Evolutionary conservation across 1,140 invertebrate genomes (phyloP), one percentile per base, ranked within the genome.

Genomic region (Apis dorsata): DNA sequence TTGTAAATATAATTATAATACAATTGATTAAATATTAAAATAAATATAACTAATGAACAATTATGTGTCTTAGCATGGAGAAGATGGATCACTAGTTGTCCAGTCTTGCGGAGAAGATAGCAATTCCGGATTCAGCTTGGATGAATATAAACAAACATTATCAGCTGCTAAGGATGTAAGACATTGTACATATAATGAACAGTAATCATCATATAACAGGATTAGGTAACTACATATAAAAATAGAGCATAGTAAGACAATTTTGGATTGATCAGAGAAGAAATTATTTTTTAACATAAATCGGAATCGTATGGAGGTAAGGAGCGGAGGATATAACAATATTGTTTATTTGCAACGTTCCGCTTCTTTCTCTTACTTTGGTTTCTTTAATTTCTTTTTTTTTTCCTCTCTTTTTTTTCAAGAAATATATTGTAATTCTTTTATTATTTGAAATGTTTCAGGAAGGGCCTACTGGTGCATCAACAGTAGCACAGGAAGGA

Each of bases 91-190:
- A 0, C 77, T 92, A 79, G 89, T 91, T 7, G 90, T 90, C 66
- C 91, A 92, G 63, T 90, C 91, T n/a, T 91, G 89, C 19, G 91
- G 91, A 28, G 92, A 93, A 59, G 92, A 93, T 79, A 93, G 92
- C 77, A 93, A 93, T 88, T 93, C 92, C 68, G 92, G 90, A 70
- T 93, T 91, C 80, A 93, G 91, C 75, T 79, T 93, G 79, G 92
- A 93, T 63, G 92, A 93, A 85, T 93, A 93, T 83, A 93, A 93
- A 71, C 90, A 90, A 79, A 91, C 84, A 84, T 77, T 91, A 78
- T 86, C 91, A 80, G 71, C 91, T 81, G 73, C 87, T 72, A 93
- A 93, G 86, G 92, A 93, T 77, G 92, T 93, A 92, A 93, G 91
- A 89, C 68, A 90, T 88, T 86, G 77, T 87, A 88, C 59, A 84